Conservation (phyloP, 2,113 vertebrate species). For the Columbina picui region DNA sequence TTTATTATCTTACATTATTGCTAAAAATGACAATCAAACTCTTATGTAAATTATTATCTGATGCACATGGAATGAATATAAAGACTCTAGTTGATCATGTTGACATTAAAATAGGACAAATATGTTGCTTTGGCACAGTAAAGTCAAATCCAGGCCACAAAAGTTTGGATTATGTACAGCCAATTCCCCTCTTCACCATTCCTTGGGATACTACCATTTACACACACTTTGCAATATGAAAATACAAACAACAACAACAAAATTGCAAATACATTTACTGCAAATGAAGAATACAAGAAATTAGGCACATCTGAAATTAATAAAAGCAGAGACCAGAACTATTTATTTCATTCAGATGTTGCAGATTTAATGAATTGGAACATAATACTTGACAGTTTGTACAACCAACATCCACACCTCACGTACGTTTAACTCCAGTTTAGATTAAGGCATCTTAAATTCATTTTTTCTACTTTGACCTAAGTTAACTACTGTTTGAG, state of each 20-base stretch:
- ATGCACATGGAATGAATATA: slow-evolving; percentile 41
- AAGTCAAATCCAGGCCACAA: slow-evolving; percentile 8
- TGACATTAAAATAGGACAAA: slow-evolving; percentile 59
- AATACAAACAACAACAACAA: not conserved
- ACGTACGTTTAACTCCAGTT: not conserved
- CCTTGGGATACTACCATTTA: not conserved
- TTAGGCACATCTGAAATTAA: not conserved
- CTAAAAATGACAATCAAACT: slow-evolving; percentile 2
- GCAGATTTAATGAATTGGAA: not conserved
- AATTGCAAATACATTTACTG: not conserved
- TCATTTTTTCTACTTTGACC: slow-evolving; percentile 38
- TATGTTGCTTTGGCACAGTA: slow-evolving; percentile 34
- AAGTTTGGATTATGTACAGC: slow-evolving; percentile 29
- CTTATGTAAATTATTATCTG: not conserved
- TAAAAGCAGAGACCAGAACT: not conserved
- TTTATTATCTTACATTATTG: slow-evolving; percentile 9
- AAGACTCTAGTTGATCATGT: slow-evolving; percentile 29
- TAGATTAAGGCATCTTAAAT: slow-evolving; percentile 34
- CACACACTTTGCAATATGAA: not conserved
- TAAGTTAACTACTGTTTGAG: slow-evolving; percentile 65
- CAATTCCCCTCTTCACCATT: slow-evolving; percentile 13
- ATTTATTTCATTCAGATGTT: not conserved
- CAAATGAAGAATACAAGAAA: not conserved
- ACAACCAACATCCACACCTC: not conserved
- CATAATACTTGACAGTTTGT: not conserved